Evolutionary conservation across 37 sponge, comb jelly and placozoan genomes (phyloP).

Genomic region (Ianthella basta): DNA sequence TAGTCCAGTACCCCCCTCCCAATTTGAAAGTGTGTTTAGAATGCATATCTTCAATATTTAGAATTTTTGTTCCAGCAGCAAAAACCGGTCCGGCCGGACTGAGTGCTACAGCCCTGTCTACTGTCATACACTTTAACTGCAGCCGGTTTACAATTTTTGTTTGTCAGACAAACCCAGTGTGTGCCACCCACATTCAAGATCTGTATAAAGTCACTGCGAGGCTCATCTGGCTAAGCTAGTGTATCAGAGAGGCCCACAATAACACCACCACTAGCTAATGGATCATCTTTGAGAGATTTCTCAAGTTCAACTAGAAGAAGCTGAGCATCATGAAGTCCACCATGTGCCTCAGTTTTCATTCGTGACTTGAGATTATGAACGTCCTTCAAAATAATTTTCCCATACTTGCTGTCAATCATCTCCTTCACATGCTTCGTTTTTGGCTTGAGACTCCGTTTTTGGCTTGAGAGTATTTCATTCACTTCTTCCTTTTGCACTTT

Average conservation of each 20-base stretch:
- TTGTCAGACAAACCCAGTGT: constrained; percentile 13
- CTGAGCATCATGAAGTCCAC: constrained; percentile 39
- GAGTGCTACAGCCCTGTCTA: too few species aligned
- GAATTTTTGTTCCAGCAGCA: too few species aligned
- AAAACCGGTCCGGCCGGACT: too few species aligned
- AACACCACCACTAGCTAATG: constrained; percentile 20
- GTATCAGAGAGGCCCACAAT: constrained; percentile 17
- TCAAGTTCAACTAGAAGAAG: constrained; percentile 27
- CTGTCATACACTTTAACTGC: constrained; percentile 2
- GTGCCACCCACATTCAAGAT: neutral
- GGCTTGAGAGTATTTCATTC: neutral
- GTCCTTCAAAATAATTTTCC: constrained; percentile 45
- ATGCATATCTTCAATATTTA: too few species aligned
- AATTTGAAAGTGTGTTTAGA: too few species aligned
- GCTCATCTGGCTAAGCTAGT: too few species aligned
- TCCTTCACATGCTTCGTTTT: constrained; percentile 41
- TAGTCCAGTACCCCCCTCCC: too few species aligned
- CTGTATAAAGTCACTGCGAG: too few species aligned
- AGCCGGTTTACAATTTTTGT: neutral
- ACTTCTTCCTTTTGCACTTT: constrained; percentile 16
- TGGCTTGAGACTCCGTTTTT: too few species aligned
- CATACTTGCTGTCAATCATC: constrained; percentile 30
- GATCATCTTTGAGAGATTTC: constrained; percentile 27
- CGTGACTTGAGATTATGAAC: constrained; percentile 41
- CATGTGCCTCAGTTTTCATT: neutral